Percentiles rank a stretch among this genome's conserved stretches.
These are phyloP conservation scores for Microctenopoma steveboyesi DNA, from an alignment of 2,797 vertebrate species.

Conservation along the genomic window DNA sequence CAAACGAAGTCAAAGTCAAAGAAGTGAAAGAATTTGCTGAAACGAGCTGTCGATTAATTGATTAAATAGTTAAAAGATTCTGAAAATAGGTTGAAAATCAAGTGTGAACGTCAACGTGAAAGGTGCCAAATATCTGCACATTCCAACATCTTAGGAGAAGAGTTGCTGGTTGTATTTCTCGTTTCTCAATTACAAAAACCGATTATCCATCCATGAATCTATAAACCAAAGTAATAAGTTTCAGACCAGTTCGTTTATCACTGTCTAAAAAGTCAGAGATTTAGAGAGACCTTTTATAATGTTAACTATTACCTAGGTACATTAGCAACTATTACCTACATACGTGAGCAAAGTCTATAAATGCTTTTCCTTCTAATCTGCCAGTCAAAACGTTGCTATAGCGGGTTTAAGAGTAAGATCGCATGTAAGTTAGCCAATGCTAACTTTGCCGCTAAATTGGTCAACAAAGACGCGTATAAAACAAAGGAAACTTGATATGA, in stretches of 20 bases:
- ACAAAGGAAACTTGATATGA: neutral
- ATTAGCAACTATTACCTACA: too few species aligned
- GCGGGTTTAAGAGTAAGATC: neutral
- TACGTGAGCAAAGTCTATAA: too few species aligned
- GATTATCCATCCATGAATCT: neutral
- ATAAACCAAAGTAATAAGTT: too few species aligned
- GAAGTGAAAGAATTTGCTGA: too few species aligned
- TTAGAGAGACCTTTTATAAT: too few species aligned
- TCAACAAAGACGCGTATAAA: neutral
- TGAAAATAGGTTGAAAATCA: neutral
- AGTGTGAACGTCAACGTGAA: too few species aligned
- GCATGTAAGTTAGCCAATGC: conserved; percentile 22
- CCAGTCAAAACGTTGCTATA: conserved; percentile 7
- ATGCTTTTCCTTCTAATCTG: neutral
- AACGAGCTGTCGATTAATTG: neutral
- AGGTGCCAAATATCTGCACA: too few species aligned
- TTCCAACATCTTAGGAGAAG: neutral
- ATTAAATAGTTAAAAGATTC: neutral
- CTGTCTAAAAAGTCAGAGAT: too few species aligned
- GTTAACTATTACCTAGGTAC: too few species aligned
- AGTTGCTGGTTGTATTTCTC: neutral
- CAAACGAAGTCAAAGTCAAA: too few species aligned
- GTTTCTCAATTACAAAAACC: neutral
- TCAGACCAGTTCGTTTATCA: neutral
- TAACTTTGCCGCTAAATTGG: conserved; percentile 11